These are phyloP conservation scores for Linurgus olivaceus DNA, from an alignment of 2,797 vertebrate genomes.

Conservation along the genomic window DNA sequence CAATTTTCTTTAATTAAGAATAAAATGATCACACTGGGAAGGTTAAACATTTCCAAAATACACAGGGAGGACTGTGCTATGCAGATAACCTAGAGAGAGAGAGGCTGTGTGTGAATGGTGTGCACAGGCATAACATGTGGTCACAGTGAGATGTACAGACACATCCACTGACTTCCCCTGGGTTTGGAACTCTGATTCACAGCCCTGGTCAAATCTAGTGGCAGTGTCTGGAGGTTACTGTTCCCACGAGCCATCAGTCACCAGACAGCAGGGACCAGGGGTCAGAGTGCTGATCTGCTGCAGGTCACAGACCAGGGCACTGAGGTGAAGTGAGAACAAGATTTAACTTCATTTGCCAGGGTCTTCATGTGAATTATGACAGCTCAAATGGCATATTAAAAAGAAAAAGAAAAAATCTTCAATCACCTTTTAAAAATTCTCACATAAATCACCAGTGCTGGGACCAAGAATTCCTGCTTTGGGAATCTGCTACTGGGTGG, in stretches of 20 bases:
- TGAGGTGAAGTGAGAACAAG: not conserved
- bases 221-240: not conserved
- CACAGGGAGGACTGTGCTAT: not conserved
- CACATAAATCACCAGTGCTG: not conserved
- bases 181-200: not conserved
- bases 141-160: not conserved
- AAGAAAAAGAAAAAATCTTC: not conserved
- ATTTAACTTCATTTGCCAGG: not conserved
- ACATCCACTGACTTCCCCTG: not conserved
- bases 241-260: not conserved
- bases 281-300: not conserved
- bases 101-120: not conserved
- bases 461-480: not conserved
- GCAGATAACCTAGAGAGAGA: not conserved
- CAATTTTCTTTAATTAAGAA: not conserved
- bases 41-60: not conserved
- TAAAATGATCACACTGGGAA: not conserved
- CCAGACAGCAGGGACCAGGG: not conserved
- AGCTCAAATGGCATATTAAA: not conserved
- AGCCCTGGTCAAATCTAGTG: not conserved
- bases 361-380: not conserved
- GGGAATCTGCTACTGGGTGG: not conserved
- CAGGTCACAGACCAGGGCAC: not conserved
- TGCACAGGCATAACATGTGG: rapidly evolving
- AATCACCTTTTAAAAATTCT: not conserved